Evolutionary conservation across 2,797 vertebrate species (phyloP).

Genomic region (Propithecus perrieri): DNA sequence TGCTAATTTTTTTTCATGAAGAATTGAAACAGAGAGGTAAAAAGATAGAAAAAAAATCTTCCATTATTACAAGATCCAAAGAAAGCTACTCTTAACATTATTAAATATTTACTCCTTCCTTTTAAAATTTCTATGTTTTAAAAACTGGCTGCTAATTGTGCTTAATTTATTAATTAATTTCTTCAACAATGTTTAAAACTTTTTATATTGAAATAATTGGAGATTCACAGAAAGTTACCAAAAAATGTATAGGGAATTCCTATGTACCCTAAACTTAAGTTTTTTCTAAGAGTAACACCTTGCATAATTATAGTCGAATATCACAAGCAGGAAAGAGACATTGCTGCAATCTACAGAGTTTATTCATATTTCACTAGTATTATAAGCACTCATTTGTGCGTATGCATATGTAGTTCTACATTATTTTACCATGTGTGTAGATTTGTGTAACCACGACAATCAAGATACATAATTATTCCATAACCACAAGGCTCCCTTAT

Average conservation of each 20-base stretch:
- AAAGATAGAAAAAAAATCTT: slow-evolving; percentile 16
- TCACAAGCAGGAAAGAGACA: background rate
- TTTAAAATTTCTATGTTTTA: background rate
- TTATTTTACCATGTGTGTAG: background rate
- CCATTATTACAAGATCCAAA: background rate
- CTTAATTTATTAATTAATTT: background rate
- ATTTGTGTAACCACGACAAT: background rate
- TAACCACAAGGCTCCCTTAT: background rate
- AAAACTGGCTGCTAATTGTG: background rate
- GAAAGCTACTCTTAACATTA: background rate
- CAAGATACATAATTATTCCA: background rate
- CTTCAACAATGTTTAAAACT: background rate
- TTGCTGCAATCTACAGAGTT: background rate
- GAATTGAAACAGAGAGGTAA: slow-evolving; percentile 1
- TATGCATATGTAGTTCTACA: background rate
- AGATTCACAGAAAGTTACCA: background rate
- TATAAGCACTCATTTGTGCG: background rate
- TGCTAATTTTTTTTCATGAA: background rate
- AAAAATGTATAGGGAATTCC: background rate
- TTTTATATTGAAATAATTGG: background rate
- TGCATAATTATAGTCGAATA: background rate
- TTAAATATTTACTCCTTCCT: background rate
- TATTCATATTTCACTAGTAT: background rate
- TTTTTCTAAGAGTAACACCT: background rate
- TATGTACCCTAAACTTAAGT: background rate